Evolutionary conservation across 2,888 invertebrate genomes (phyloP), one percentile per base, ranked within the genome.

Genomic region (Spisula subtruncata): DNA sequence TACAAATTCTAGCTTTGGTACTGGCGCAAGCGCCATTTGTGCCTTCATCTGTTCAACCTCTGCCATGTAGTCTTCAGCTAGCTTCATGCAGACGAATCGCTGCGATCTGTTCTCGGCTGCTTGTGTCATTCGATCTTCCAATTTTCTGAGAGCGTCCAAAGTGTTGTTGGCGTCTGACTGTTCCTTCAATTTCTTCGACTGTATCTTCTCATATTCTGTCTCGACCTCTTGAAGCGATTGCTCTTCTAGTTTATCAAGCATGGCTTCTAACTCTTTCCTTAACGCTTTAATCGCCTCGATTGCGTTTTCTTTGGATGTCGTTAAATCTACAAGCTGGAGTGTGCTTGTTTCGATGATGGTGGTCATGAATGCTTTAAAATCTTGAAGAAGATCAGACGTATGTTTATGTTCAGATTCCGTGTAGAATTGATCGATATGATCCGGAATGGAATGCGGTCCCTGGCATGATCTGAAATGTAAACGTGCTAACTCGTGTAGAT

Each of bases 21-120:
- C 20, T 1, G 56, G 35, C 20, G 56, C n/a, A n/a, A 18, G 12
- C 8, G 2, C 20, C 6, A n/a, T 20, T 20, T 10, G 18, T 18
- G 18, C 12, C 12, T 10, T 41, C 18, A 35, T 32, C 12, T 14
- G 0, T 29, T 60, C 41, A 82, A 56, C 46, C 32, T 56, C 32
- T 20, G 32, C 32, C 14, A 83, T 60, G 12, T 60, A 60, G 29
- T 14, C 41, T 20, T 60, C 35, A n/a, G 83, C 60, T 35, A n/a
- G 6, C 35, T 83, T 83, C 83, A 83, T 83, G n/a, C n/a, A 54
- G 32, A 83, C 60, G 54, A 83, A 83, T 16, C 60, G 56, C 29
- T 83, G 83, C 20, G 83, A 29, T 60, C 35, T 56, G 41, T 83
- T 83, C 20, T 60, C 83, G 0, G 35, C 54, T 0, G 60, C 25